Conservation (phyloP, 2,888 invertebrate genomes). For the Meiosimyza platycephala region DNA sequence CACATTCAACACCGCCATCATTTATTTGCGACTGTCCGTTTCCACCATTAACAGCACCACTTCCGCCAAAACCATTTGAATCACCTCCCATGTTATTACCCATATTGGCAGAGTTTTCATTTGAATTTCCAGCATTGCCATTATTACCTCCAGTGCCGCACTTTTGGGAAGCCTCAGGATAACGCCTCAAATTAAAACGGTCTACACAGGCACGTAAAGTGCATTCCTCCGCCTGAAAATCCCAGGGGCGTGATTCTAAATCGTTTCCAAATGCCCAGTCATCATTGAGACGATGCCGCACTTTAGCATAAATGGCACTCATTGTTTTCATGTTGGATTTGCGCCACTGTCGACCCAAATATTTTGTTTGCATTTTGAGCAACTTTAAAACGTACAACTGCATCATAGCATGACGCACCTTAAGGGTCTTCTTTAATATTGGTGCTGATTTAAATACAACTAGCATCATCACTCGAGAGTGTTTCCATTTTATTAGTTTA, state of each 20-base stretch:
- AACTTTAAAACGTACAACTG: conserved; percentile 98
- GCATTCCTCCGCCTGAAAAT: conserved; percentile 98
- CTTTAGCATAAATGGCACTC: conserved; percentile 98
- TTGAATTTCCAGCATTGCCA: conserved; percentile 60
- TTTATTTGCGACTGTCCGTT: conserved; percentile 52
- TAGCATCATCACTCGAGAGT: conserved; percentile 99
- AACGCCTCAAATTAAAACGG: conserved; percentile 93
- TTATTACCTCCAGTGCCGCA: conserved; percentile 60
- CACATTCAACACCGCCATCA: conserved; percentile 62
- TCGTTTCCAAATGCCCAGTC: conserved; percentile 99
- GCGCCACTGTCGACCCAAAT: conserved; percentile 98
- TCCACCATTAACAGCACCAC: conserved; percentile 44
- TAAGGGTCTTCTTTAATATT: conserved; percentile 94
- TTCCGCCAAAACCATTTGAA: conserved; percentile 45
- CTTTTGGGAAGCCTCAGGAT: conserved; percentile 71
- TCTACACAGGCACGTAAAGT: conserved; percentile 93
- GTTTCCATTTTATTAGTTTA: conserved; percentile 99
- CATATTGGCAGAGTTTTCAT: conserved; percentile 56
- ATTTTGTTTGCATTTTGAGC: conserved; percentile 99
- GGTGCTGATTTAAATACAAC: conserved; percentile 99
- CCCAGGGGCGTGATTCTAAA: conserved; percentile 97
- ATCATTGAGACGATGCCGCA: conserved; percentile 94
- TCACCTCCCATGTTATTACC: conserved; percentile 50
- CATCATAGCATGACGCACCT: conserved; percentile 96
- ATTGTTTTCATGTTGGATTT: conserved; percentile 99